Evolutionary conservation across 1,140 invertebrate genomes (phyloP).

Genomic region (Colletes gigas): DNA sequence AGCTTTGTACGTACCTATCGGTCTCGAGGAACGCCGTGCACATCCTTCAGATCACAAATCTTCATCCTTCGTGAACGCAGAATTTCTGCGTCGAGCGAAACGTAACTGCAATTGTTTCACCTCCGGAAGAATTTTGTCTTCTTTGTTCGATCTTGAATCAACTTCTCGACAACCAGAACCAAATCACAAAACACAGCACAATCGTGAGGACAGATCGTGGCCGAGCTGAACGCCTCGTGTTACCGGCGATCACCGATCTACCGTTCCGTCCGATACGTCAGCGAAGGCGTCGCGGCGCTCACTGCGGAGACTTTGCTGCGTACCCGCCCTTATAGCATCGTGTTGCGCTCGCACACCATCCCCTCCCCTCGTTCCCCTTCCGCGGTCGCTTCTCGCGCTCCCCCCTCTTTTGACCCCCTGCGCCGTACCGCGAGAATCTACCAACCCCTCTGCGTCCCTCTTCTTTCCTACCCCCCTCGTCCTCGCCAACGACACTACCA

Average conservation of each 20-base stretch:
- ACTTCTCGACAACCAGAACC: not conserved
- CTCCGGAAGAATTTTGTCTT: not conserved
- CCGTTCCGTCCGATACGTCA: conserved; percentile 47
- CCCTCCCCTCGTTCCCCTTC: conserved; percentile 52
- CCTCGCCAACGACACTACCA: conserved; percentile 18
- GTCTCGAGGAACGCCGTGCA: not conserved
- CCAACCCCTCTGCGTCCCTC: conserved; percentile 8
- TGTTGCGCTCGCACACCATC: conserved; percentile 67
- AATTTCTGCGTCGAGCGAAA: conserved; percentile 29
- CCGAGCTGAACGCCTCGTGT: conserved; percentile 56
- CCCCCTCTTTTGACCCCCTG: conserved; percentile 40
- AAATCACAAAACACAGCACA: conserved; percentile 47
- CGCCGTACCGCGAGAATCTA: conserved; percentile 34
- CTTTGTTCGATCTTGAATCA: not conserved
- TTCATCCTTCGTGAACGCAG: conserved; percentile 1
- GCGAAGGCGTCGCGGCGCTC: conserved; percentile 76
- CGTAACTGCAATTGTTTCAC: conserved; percentile 13
- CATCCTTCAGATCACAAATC: not conserved
- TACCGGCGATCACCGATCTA: conserved; percentile 42
- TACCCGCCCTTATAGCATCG: conserved; percentile 80
- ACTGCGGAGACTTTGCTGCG: conserved; percentile 78
- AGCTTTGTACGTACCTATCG: conserved; percentile 8
- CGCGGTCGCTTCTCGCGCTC: conserved; percentile 16
- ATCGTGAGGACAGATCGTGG: conserved; percentile 18
- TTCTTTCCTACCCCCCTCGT: conserved; percentile 23